Evolutionary conservation across 2,888 invertebrate species (phyloP), one percentile per base, ranked within the genome.

Genomic region (Stegana nigrithorax): DNA sequence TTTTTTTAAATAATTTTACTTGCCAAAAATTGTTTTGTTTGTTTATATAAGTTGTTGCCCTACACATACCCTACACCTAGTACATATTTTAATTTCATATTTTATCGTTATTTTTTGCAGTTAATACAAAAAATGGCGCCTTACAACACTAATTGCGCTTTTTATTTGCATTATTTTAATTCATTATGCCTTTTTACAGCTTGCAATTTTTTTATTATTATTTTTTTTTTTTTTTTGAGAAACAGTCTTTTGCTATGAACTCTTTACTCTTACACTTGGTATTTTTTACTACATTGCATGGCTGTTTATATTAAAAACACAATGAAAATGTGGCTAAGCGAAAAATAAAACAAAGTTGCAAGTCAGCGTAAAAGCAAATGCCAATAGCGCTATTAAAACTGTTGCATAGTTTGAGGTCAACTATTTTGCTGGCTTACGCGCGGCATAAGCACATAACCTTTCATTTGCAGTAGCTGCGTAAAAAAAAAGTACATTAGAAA

Each of bases 191-290:
- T 62, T 63, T 66, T n/a, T 62, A 29, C 21, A 61, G 65, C 64
- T 67, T 63, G 61, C 12, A 26, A 14, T 42, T 44, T 26, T 25
- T 59, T 27, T 36, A 42, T 32, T 60, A 29, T 45, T 58, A 66
- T 63, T 63, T 71, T 36, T 53, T 70, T 70, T 47, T 51, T 72
- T 70, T 69, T 61, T 67, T 73, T 78, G 70, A 71, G 75, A 77
- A 78, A 77, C 76, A 77, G 76, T 77, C 76, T 77, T 77, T 77
- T 76, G 68, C 78, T 78, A 77, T 77, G 50, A 78, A 77, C 70
- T 73, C 70, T 76, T 73, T 73, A 71, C 76, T 78, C 68, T 72
- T 68, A 65, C 59, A 53, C 26, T 51, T 17, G 36, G 25, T 53
- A 32, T 55, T 8, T 8, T 10, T 10, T 39, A 4, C 17, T 39